phyloP scores from a whole-genome alignment of 2,888 invertebrate species.

The Eutolmus rufibarbis region DNA sequence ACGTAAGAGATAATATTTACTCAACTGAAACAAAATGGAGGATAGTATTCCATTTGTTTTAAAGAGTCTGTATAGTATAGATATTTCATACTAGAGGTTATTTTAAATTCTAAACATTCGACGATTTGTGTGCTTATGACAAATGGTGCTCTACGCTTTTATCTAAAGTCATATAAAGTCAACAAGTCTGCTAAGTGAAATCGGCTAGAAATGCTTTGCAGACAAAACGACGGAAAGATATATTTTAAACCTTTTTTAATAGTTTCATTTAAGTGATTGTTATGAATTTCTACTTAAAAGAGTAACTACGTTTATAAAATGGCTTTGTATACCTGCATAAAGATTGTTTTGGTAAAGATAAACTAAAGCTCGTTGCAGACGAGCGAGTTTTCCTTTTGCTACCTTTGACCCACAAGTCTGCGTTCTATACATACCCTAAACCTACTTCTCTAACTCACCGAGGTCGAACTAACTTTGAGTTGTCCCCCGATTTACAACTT shows the following conservation, averaged over 20 bases:
- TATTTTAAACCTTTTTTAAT: no score
- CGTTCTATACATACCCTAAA: not conserved
- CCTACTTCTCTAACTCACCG: not conserved
- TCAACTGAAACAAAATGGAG: no score
- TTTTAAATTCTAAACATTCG: no score
- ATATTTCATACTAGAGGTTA: no score
- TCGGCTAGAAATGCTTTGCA: not conserved
- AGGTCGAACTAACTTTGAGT: not conserved
- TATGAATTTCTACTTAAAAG: not conserved
- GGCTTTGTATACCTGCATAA: not conserved
- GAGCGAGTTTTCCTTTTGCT: not conserved
- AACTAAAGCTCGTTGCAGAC: not conserved
- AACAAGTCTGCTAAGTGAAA: no score
- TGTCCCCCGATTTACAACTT: not conserved
- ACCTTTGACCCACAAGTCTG: not conserved
- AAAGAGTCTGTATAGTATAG: no score
- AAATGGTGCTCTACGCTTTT: no score
- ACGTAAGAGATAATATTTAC: no score
- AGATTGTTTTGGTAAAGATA: not conserved
- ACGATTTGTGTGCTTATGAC: no score
- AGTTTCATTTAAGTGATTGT: not conserved
- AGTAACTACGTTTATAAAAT: not conserved
- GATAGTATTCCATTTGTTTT: no score
- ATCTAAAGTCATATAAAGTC: no score
- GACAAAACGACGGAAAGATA: no score